These are phyloP conservation scores for Clupea harengus DNA, from an alignment of 2,113 vertebrate genomes.

Conservation along the genomic window DNA sequence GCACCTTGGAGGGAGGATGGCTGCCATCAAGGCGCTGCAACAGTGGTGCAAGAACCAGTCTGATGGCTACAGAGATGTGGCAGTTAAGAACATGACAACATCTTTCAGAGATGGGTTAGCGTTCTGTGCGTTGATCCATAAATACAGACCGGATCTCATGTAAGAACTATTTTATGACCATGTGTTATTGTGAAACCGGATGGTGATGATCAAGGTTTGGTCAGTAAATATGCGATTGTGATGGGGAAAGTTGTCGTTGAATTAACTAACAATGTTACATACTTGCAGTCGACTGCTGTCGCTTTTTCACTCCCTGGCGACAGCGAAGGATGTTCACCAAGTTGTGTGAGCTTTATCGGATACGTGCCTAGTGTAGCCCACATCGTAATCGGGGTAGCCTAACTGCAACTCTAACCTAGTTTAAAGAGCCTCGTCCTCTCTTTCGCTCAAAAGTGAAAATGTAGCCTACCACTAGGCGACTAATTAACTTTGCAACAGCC, in stretches of 20 bases:
- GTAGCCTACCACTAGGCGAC: too few relatives aligned
- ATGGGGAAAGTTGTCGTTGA: background rate
- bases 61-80: conserved; percentile 86
- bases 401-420: too few relatives aligned
- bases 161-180: conserved; percentile 67
- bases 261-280: background rate
- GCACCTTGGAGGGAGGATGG: conserved; percentile 68
- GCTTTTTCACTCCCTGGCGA: background rate
- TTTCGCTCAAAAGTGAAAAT: too few relatives aligned
- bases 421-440: too few relatives aligned
- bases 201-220: background rate
- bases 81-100: conserved; percentile 91
- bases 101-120: conserved; percentile 93
- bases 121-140: conserved; percentile 95
- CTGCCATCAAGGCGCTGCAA: conserved; percentile 87
- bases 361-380: background rate
- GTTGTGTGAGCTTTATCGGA: background rate
- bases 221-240: background rate
- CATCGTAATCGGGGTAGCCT: background rate
- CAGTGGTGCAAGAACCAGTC: conserved; percentile 89
- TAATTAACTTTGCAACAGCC: too few relatives aligned
- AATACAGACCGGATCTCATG: conserved; percentile 91
- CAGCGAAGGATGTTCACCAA: background rate
- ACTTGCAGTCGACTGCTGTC: background rate
- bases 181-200: background rate